Evolutionary conservation across 2,888 invertebrate species (phyloP), one percentile per base, ranked within the genome.

Genomic region (Chalcis sispes): DNA sequence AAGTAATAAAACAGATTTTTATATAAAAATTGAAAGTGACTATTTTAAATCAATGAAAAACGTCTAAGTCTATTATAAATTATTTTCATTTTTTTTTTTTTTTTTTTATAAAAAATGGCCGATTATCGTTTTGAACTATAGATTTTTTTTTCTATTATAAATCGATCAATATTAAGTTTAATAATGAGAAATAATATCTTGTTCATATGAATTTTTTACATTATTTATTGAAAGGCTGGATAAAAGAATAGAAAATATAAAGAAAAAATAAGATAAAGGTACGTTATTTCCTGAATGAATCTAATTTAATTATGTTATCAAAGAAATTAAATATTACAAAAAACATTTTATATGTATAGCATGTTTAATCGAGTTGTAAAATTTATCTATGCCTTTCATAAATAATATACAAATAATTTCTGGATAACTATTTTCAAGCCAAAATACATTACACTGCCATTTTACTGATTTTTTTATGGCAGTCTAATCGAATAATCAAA

Each of bases 391-490:
- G 52, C 46, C 61, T 73, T 69, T 72, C 54, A 58, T 23, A 50
- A 66, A 66, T 72, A 40, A 29, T n/a, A 65, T 59, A 58, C 36
- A 54, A 73, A 64, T 73, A 54, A 77, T 75, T 75, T 75, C 58
- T 40, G 56, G 27, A 65, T 77, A 46, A 70, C 58, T 75, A 46
- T 64, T 70, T 72, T 75, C 36, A 70, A 69, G 64, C 72, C 65
- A 72, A 75, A 78, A 70, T 75, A 66, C n/a, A 20, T 75, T 75
- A 48, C 65, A 75, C 72, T 78, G 78, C 72, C 75, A 75, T 69
- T 59, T 77, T 72, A 61, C 59, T 65, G 52, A 72, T 66, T 78
- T 65, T 70, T 71, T 46, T 0, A 40, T 72, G 75, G 78, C 78
- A 75, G 72, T 78, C 61, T 48, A 77, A 77, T 76, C 46, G 36